A percentile compares a stretch with the other conserved stretches of the same genome.
phyloP scores from a whole-genome alignment of 2,888 invertebrate species.

The Drosophila mettleri region DNA sequence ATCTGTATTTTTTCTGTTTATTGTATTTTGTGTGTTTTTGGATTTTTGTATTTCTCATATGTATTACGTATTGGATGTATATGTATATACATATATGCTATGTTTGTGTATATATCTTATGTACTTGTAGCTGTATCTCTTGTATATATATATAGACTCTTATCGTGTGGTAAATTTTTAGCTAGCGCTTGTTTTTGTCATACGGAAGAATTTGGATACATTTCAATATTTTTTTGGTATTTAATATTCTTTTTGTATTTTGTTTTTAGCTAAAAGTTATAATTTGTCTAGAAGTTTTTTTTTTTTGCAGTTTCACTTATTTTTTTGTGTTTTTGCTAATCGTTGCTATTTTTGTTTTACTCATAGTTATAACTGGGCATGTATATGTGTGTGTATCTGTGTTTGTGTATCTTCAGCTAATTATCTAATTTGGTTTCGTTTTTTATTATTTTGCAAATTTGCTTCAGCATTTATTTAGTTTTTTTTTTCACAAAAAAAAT shows the following conservation, averaged over 20 bases:
- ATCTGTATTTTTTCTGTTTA: conserved; percentile 34
- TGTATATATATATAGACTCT: conserved; percentile 68
- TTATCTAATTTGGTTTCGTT: conserved; percentile 22
- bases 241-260: conserved; percentile 5
- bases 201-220: conserved; percentile 80
- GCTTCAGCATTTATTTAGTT: conserved; percentile 40
- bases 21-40: conserved; percentile 46
- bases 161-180: conserved; percentile 74
- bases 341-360: conserved; percentile 46
- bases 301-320: neutral
- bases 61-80: conserved; percentile 70
- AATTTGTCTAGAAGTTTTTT: conserved; percentile 67
- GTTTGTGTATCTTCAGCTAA: conserved; percentile 19
- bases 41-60: conserved; percentile 58
- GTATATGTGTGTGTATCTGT: conserved; percentile 38
- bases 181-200: conserved; percentile 64
- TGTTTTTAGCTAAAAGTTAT: conserved; percentile 70
- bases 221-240: conserved; percentile 37
- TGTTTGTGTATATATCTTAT: conserved; percentile 36
- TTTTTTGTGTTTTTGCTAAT: conserved; percentile 43
- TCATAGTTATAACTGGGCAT: conserved; percentile 52
- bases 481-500: conserved; percentile 33
- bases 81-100: conserved; percentile 7
- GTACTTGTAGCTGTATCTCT: conserved; percentile 27
- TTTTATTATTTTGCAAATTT: conserved; percentile 23